phyloP scores from a whole-genome alignment of 2,113 vertebrate species.

The Corythaeola cristata region DNA sequence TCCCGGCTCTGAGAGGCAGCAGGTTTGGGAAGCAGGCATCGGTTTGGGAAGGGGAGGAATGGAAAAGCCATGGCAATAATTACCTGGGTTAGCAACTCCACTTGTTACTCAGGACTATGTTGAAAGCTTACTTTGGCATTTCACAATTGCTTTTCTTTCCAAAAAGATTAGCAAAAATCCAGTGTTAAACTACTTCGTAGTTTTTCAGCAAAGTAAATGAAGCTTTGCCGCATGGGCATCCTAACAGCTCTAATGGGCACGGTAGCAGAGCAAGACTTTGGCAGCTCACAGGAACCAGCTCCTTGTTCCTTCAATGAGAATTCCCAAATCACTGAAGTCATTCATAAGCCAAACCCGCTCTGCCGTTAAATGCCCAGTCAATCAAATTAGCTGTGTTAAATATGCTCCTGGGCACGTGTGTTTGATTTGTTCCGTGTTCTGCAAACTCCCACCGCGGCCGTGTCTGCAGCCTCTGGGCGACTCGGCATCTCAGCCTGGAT shows the following conservation, averaged over 20 bases:
- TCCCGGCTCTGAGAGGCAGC: not conserved
- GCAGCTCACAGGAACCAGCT: not conserved
- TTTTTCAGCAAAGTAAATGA: not conserved
- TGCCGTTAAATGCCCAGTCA: not conserved
- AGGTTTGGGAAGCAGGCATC: not conserved
- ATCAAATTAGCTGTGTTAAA: not conserved
- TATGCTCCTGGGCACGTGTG: not conserved
- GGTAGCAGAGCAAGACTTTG: not conserved
- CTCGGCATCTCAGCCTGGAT: not conserved
- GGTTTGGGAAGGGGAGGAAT: not conserved
- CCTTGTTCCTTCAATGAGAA: not conserved
- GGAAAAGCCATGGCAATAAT: not conserved
- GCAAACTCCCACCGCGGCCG: not conserved
- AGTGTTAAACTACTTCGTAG: not conserved
- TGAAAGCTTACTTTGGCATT: not conserved
- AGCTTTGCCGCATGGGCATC: not conserved
- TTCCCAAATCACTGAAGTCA: not conserved
- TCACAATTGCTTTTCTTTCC: not conserved
- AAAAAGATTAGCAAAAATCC: not conserved
- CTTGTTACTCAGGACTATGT: not conserved
- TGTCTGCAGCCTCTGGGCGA: not conserved
- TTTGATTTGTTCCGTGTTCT: not conserved
- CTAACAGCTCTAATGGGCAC: not conserved
- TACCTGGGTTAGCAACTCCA: not conserved
- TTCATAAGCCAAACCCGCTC: not conserved